phyloP scores from a whole-genome alignment of 1,140 invertebrate genomes.

The Andricus grossulariae region DNA sequence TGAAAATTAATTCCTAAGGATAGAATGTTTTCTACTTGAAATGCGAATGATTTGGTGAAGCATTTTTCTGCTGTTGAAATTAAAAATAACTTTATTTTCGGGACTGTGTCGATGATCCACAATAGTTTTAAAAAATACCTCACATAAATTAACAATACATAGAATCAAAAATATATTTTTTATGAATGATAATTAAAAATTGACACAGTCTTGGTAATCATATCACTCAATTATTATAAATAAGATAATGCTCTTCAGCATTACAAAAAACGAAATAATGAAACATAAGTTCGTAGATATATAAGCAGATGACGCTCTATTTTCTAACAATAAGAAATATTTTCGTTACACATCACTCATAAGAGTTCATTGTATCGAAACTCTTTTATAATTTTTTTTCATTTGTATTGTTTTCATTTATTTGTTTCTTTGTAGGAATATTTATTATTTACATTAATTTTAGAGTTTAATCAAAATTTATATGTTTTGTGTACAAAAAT shows the following conservation, averaged over 20 bases:
- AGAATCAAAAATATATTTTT: too few species aligned
- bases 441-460: too few species aligned
- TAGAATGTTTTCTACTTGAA: conserved; percentile 40
- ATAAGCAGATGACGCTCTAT: conserved; percentile 32
- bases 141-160: too few species aligned
- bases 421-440: too few species aligned
- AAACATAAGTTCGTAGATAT: conserved; percentile 35
- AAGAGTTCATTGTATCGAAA: too few species aligned
- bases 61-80: neutral
- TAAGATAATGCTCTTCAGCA: neutral
- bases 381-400: too few species aligned
- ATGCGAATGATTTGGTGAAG: neutral
- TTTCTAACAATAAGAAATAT: conserved; percentile 20
- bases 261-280: conserved; percentile 33
- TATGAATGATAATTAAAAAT: too few species aligned
- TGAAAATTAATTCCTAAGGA: neutral
- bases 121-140: too few species aligned
- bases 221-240: neutral
- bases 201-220: neutral
- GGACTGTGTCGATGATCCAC: neutral
- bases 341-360: conserved; percentile 2
- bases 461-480: too few species aligned
- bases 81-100: conserved; percentile 9
- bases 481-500: too few species aligned
- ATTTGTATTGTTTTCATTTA: too few species aligned